These are phyloP conservation scores for Tipula vernalis DNA, from an alignment of 2,888 invertebrate genomes.

Conservation along the genomic window DNA sequence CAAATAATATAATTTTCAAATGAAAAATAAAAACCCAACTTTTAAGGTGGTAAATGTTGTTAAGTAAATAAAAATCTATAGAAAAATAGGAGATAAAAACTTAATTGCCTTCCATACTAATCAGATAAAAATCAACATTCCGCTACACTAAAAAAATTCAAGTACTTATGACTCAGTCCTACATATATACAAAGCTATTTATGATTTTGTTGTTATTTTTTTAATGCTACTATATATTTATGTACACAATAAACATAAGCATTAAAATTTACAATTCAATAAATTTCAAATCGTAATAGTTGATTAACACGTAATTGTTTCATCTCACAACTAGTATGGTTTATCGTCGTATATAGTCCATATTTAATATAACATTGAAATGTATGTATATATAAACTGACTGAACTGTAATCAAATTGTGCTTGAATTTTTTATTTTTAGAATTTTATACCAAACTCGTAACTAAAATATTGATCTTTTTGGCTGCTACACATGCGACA, in stretches of 20 bases:
- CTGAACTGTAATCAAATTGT: not conserved
- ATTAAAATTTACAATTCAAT: constrained; percentile 4
- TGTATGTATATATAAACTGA: not conserved
- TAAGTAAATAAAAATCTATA: no score
- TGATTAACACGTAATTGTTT: not conserved
- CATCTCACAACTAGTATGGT: not conserved
- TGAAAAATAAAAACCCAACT: no score
- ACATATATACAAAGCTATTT: not conserved
- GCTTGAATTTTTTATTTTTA: not conserved
- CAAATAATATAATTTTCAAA: no score
- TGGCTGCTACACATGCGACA: constrained; percentile 4
- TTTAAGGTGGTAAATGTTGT: no score
- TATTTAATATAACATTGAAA: not conserved
- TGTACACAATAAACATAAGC: not conserved
- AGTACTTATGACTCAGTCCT: not conserved
- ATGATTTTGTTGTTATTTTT: not conserved
- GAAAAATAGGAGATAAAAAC: no score
- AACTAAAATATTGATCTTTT: not conserved
- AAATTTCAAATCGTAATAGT: not conserved
- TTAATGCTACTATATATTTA: not conserved
- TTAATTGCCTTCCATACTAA: no score
- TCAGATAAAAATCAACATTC: no score
- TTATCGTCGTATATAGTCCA: not conserved
- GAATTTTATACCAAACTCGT: not conserved
- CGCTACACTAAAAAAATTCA: not conserved